Evolutionary conservation across 2,888 invertebrate genomes (phyloP).

Genomic region (Luffia ferchaultella): DNA sequence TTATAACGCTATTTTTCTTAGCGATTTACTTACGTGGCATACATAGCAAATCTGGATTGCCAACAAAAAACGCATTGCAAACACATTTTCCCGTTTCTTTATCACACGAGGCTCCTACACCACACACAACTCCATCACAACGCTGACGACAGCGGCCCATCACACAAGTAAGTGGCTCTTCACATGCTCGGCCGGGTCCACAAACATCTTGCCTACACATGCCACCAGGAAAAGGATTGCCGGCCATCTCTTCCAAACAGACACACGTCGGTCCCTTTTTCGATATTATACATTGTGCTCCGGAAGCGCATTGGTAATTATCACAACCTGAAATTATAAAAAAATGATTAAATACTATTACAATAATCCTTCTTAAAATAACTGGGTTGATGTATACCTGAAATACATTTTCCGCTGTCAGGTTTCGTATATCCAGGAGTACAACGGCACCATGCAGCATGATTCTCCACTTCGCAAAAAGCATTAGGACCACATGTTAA

Average conservation of each 20-base stretch:
- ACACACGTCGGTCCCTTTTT: constrained; percentile 87
- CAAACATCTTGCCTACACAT: constrained; percentile 84
- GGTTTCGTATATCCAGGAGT: constrained; percentile 83
- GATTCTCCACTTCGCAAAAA: constrained; percentile 87
- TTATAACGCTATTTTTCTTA: no score
- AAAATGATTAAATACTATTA: background rate
- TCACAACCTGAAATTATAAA: constrained; percentile 70
- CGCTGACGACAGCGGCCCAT: constrained; percentile 88
- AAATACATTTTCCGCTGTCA: constrained; percentile 82
- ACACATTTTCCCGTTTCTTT: constrained; percentile 82
- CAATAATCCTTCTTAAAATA: constrained; percentile 2
- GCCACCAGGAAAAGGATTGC: constrained; percentile 93
- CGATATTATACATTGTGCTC: constrained; percentile 87
- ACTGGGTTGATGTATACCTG: constrained; percentile 72
- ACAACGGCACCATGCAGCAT: constrained; percentile 90
- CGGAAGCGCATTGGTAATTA: constrained; percentile 78
- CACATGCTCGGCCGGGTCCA: constrained; percentile 78
- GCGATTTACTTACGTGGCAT: constrained; percentile 95
- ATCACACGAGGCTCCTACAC: constrained; percentile 88
- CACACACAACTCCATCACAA: constrained; percentile 87
- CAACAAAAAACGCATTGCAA: constrained; percentile 87
- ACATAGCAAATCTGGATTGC: constrained; percentile 88
- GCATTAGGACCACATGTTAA: constrained; percentile 85
- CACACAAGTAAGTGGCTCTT: constrained; percentile 82
- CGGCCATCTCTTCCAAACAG: constrained; percentile 85